phyloP scores from a whole-genome alignment of 2,113 vertebrate species.

The Chinchilla lanigera region DNA sequence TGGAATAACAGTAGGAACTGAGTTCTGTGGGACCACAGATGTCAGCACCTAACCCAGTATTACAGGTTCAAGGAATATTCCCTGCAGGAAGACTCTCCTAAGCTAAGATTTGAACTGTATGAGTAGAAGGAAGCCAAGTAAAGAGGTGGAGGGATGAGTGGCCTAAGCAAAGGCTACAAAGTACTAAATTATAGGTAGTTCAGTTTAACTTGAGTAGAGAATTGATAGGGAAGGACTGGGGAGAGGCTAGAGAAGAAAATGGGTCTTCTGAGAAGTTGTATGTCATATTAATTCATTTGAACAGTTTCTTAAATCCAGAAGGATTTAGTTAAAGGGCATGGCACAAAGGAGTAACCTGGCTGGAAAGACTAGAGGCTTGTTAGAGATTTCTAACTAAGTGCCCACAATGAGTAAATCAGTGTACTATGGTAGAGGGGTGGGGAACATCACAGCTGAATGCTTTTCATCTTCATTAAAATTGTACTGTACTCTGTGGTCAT shows the following conservation, averaged over 20 bases:
- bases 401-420: constrained; percentile 14
- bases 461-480: not conserved
- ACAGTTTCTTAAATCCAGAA: not conserved
- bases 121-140: not conserved
- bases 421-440: not conserved
- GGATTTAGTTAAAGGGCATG: not conserved
- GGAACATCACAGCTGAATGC: not conserved
- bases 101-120: not conserved
- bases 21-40: not conserved
- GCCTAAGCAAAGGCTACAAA: not conserved
- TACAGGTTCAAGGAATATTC: constrained; percentile 20
- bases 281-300: not conserved
- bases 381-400: not conserved
- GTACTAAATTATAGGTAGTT: not conserved
- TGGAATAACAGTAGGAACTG: not conserved
- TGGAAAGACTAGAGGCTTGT: not conserved
- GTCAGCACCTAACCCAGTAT: not conserved
- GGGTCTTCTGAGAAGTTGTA: not conserved
- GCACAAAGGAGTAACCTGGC: not conserved
- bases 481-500: not conserved
- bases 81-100: constrained; percentile 17
- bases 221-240: not conserved
- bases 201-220: not conserved
- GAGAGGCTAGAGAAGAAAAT: constrained; percentile 13
- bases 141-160: not conserved